Conservation (phyloP, 2,113 vertebrate genomes). For the Zapus hudsonius region DNA sequence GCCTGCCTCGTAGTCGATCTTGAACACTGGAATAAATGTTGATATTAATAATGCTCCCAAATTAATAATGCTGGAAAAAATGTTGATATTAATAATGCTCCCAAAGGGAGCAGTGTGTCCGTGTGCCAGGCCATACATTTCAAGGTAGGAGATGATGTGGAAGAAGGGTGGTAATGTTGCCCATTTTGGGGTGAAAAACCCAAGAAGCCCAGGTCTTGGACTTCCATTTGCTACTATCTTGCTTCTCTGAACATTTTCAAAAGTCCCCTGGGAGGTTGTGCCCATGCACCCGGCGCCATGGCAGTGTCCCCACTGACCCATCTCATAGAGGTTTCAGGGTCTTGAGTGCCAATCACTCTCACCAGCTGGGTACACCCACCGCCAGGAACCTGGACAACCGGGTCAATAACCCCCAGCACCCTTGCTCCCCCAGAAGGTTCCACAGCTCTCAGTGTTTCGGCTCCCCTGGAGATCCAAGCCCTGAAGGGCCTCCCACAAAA, state of each 20-base stretch:
- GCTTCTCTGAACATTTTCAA: not conserved
- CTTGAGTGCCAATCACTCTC: not conserved
- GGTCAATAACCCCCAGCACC: too few species aligned
- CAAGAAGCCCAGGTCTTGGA: not conserved
- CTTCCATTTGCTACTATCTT: not conserved
- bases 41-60: not conserved
- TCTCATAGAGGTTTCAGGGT: too few species aligned
- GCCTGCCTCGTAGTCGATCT: not conserved
- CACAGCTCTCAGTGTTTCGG: not conserved
- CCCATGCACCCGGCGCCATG: not conserved
- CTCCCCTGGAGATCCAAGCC: not conserved
- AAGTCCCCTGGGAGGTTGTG: not conserved
- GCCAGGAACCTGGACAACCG: not conserved
- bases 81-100: not conserved
- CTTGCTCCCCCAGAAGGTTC: not conserved
- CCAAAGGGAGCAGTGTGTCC: too few species aligned
- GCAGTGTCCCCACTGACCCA: not conserved
- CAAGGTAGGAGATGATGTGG: not conserved
- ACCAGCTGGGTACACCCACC: accelerated
- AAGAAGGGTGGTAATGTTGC: not conserved
- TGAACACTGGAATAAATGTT: not conserved
- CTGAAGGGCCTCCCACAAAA: not conserved
- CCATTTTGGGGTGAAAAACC: not conserved
- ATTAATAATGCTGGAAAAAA: not conserved
- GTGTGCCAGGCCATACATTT: not conserved